Evolutionary conservation across 2,888 invertebrate genomes (phyloP), one percentile per base, ranked within the genome.

Genomic region (Drosophila prostipennis): DNA sequence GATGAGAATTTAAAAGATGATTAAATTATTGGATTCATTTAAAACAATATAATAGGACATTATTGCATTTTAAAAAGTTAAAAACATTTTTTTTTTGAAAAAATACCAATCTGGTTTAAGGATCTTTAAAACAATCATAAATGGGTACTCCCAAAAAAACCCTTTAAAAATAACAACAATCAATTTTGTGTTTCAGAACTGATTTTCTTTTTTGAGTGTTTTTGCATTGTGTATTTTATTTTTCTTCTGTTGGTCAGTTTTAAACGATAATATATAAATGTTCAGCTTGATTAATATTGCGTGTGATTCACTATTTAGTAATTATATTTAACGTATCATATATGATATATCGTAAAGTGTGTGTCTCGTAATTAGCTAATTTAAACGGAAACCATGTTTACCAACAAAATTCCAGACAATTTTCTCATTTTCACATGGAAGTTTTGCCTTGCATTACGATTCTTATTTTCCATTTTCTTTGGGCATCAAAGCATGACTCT

Each of bases 221-320:
- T 78, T 53, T 67, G 53, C 57, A 43, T 68, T 42, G 45, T 80
- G 70, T 61, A 58, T 74, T 42, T 51, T 63, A 37, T 58, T 57
- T 78, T 52, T 63, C 54, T 64, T 71, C 70, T 72, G 74, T 76
- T 56, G 72, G 63, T 74, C 67, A 72, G 64, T 75, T 65, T 72
- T 74, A 63, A 78, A 84, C 90, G 72, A 72, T 82, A 81, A 74
- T 72, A 87, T 80, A 74, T 59, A 79, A 87, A 75, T 91, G 91
- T 92, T 92, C 72, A 64, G 64, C 52, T 65, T 65, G 74, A 79
- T 84, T 84, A 81, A 84, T 85, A 88, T 88, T 81, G 80, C 77
- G 77, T 87, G 76, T 87, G 77, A 70, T 61, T 76, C 49, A 65
- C 76, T 64, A 73, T 58, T 69, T 70, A 45, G 53, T 67, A 67